phyloP scores from a whole-genome alignment of 2,113 vertebrate species.

The Manacus vitellinus region DNA sequence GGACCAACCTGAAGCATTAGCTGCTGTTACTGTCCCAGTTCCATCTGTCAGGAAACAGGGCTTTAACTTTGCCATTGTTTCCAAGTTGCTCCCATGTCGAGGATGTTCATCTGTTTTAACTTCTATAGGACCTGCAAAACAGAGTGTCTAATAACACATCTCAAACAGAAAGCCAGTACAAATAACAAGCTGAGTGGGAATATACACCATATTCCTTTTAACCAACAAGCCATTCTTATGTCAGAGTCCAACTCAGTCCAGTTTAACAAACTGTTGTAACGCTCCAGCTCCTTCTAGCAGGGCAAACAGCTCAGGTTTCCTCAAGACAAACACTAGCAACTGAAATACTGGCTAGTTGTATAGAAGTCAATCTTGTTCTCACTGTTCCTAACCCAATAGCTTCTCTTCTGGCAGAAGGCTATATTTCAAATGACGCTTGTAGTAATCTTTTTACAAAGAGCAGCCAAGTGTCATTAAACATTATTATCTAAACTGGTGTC shows the following conservation, averaged over 20 bases:
- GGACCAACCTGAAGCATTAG: conserved; percentile 90
- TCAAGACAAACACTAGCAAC: background rate
- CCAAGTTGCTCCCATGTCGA: conserved; percentile 86
- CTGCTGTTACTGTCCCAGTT: conserved; percentile 90
- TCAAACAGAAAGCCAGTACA: background rate
- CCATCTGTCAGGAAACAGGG: conserved; percentile 88
- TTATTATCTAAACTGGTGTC: background rate
- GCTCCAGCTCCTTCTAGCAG: background rate
- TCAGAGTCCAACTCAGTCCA: background rate
- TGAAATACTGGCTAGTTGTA: background rate
- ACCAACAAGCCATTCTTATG: background rate
- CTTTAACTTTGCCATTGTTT: conserved; percentile 86
- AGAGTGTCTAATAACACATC: background rate
- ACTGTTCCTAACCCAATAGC: background rate
- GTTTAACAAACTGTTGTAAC: background rate
- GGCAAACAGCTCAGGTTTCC: background rate
- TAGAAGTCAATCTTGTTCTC: background rate
- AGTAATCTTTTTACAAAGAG: background rate
- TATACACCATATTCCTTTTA: background rate
- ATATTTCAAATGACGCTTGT: background rate
- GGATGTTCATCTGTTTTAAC: conserved; percentile 91
- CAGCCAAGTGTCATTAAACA: background rate
- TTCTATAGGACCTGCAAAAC: conserved; percentile 82
- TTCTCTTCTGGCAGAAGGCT: background rate
- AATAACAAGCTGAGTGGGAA: background rate